Base-by-base conservation (phyloP, 2,888 invertebrate species). In the Callosobruchus maculatus region DNA sequence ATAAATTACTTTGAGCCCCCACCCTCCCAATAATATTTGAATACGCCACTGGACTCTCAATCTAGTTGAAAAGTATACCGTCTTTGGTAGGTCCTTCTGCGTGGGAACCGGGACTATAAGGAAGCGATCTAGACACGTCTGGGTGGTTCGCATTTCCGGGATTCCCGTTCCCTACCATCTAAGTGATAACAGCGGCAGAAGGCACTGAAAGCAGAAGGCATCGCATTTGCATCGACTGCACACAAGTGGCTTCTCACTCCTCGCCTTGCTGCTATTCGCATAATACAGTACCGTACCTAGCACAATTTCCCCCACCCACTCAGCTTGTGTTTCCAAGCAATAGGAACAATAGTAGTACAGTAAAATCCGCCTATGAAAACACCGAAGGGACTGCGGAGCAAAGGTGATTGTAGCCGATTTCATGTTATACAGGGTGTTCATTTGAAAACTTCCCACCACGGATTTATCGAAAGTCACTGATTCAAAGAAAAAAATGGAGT, bases 121-220 rank as follows among this genome's bases (percentile, higher is more conserved):
- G 83, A 83, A 83, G 75, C 80, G 79, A 75, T 73, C 80, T 81
- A 83, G 83, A 83, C 83, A 77, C 78, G 82, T 82, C 82, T 82
- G 80, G 74, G 73, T 77, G 77, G 75, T 73, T 77, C 75, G 76
- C 76, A 80, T 78, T 82, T 83, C 83, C 83, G 83, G 83, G 80
- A 81, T 80, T 82, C 81, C 81, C 81, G 13, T 49, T 49, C 49
- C 49, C 49, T 49, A 49, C 18, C 49, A 49, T 49, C 49, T 49
- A 49, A 49, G 49, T 49, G 49, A 18, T 49, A 49, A 49, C 49
- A 49, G 49, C 49, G 49, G 49, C 49, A 13, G 49, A 49, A 49
- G 13, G 49, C 49, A 49, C 49, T 7, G 49, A 49, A 49, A 49
- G 49, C 49, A 49, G 49, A 49, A 49, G 18, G 49, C 49, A 13